Base-by-base conservation (phyloP, 2,888 invertebrate species). In the Caenorhabditis sinica region DNA sequence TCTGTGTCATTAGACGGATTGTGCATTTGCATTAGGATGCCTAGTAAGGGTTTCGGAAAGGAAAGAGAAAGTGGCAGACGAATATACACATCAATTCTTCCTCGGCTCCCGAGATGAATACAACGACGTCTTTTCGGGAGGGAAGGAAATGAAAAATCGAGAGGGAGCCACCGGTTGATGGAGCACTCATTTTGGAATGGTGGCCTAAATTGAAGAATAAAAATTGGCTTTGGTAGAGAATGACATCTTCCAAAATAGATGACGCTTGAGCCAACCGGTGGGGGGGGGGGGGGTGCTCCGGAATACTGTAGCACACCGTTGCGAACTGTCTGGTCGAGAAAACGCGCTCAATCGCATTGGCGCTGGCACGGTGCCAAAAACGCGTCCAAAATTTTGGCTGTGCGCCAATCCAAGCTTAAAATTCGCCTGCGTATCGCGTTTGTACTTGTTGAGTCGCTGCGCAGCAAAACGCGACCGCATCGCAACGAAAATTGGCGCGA, bases 1-100 rank as follows among this genome's bases (percentile, higher is more conserved):
- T 76, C 60, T 76, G 68, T 68, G 60, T 60, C 60, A 61, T 76
- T 60, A 60, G 49, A 69, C 17, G 68, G 76, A 76, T 76, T 76
- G 69, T 69, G 60, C 60, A 69, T 68, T 60, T 51, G 60, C 56
- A 60, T 68, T 58, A 76, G 63, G 23, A 68, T n/a, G n/a, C 33
- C 51, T 68, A 28, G 51, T 56, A 20, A 23, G 3, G 66, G 36
- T 66, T 43, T 9, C 15, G 53, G 49, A 68, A n/a, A 56, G 49
- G 66, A 25, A 45, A 33, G 28, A 65, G 65, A 53, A 65, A 65
- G 43, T 71, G 72, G 28, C 65, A 45, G 20, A 53, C 68, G 49
- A 17, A 49, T 51, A 72, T 72, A 63, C 13, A 60, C 72, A 61
- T 74, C 63, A 74, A 63, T 61, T 61, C 60, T 60, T 49, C 51